Evolutionary conservation across 1,140 invertebrate species (phyloP).

Genomic region (Pomacea maculata): DNA sequence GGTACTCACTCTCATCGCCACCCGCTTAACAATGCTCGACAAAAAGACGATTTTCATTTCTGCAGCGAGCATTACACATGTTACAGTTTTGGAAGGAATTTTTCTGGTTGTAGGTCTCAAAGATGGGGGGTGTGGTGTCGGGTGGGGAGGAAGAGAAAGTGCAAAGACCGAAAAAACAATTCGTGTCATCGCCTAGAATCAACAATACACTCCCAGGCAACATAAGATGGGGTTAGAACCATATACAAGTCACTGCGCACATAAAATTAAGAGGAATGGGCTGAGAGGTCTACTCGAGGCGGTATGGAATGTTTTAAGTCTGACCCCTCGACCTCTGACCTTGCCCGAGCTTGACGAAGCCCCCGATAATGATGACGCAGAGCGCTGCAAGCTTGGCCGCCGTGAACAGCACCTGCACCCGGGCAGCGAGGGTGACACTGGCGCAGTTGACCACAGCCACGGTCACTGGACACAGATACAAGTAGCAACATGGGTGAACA

Average conservation of each 20-base stretch:
- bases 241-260: not conserved
- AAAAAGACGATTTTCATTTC: too few species aligned
- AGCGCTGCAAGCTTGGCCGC: constrained; percentile 87
- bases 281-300: not conserved
- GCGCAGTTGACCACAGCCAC: not conserved
- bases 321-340: constrained; percentile 63
- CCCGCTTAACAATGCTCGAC: too few species aligned
- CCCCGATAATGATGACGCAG: constrained; percentile 81
- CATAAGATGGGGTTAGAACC: not conserved
- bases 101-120: too few species aligned
- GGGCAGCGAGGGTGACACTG: constrained; percentile 74
- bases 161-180: not conserved
- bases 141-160: not conserved
- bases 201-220: not conserved
- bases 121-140: not conserved
- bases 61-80: too few species aligned
- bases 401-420: constrained; percentile 87
- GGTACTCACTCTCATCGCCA: too few species aligned
- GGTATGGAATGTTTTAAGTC: not conserved
- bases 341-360: constrained; percentile 76
- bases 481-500: not conserved
- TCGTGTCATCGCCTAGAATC: not conserved
- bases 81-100: too few species aligned
- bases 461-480: not conserved
- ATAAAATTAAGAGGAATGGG: not conserved